phyloP scores from a whole-genome alignment of 2,888 invertebrate genomes.

The Tetropium fuscum region DNA sequence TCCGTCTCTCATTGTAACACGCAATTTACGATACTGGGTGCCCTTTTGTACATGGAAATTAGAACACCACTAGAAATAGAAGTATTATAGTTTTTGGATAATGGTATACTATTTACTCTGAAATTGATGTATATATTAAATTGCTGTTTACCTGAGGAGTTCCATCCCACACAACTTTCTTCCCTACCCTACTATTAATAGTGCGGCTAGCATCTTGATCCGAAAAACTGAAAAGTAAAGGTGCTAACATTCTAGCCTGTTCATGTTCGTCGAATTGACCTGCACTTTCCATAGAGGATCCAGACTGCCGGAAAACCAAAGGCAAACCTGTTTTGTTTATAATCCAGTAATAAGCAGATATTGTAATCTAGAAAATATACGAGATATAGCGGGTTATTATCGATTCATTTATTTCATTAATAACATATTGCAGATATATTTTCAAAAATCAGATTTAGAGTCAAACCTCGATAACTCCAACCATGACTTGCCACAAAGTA shows the following conservation, averaged over 20 bases:
- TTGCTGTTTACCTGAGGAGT: slow-evolving; percentile 68
- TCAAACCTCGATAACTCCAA: no score
- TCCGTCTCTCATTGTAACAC: slow-evolving; percentile 71
- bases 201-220: slow-evolving; percentile 89
- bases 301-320: slow-evolving; percentile 94
- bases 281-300: slow-evolving; percentile 79
- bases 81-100: no score
- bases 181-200: slow-evolving; percentile 83
- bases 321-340: slow-evolving; percentile 96
- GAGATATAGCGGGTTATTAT: no score
- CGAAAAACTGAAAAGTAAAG: slow-evolving; percentile 93
- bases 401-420: no score
- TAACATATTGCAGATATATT: no score
- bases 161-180: slow-evolving; percentile 67
- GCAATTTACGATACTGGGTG: slow-evolving; percentile 66
- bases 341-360: slow-evolving; percentile 94
- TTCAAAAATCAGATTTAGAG: no score
- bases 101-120: background rate
- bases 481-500: no score
- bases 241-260: slow-evolving; percentile 90
- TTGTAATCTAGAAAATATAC: slow-evolving; percentile 70
- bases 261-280: slow-evolving; percentile 97
- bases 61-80: slow-evolving; percentile 79
- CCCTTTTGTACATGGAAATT: slow-evolving; percentile 80
- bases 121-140: background rate